phyloP scores from a whole-genome alignment of 2,888 invertebrate species.

The Cryptosula pallasiana region DNA sequence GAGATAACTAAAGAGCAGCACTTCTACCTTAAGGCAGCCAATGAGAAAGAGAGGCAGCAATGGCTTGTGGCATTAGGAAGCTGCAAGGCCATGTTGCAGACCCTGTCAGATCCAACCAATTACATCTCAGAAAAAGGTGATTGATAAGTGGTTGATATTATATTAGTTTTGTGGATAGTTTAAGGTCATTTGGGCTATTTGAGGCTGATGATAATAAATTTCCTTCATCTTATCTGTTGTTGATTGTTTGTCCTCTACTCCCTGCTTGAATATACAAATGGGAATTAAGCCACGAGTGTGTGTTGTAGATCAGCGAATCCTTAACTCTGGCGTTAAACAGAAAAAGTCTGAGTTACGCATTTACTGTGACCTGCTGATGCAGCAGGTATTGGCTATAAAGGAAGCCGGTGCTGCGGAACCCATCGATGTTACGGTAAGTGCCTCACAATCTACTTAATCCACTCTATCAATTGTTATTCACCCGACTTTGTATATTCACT shows the following conservation, averaged over 20 bases:
- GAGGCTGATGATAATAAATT: not conserved
- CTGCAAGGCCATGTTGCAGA: constrained; percentile 64
- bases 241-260: too few species aligned
- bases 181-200: not conserved
- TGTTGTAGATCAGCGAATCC: constrained; percentile 31
- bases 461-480: too few species aligned
- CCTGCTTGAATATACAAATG: too few species aligned
- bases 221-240: not conserved
- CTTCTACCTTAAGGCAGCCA: constrained; percentile 71
- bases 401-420: constrained; percentile 58
- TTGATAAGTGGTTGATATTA: not conserved
- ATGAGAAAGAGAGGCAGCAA: constrained; percentile 71
- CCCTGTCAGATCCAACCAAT: constrained; percentile 18
- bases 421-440: constrained; percentile 37
- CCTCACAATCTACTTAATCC: too few species aligned
- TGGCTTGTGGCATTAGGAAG: constrained; percentile 77
- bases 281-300: too few species aligned
- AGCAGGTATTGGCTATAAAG: constrained; percentile 73
- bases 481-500: too few species aligned
- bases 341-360: constrained; percentile 73
- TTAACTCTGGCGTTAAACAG: constrained; percentile 56
- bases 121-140: constrained; percentile 10
- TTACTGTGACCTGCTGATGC: constrained; percentile 77
- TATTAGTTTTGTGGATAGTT: not conserved
- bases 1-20: constrained; percentile 77